phyloP scores from a whole-genome alignment of 2,888 invertebrate genomes.

The Cabera pusaria region DNA sequence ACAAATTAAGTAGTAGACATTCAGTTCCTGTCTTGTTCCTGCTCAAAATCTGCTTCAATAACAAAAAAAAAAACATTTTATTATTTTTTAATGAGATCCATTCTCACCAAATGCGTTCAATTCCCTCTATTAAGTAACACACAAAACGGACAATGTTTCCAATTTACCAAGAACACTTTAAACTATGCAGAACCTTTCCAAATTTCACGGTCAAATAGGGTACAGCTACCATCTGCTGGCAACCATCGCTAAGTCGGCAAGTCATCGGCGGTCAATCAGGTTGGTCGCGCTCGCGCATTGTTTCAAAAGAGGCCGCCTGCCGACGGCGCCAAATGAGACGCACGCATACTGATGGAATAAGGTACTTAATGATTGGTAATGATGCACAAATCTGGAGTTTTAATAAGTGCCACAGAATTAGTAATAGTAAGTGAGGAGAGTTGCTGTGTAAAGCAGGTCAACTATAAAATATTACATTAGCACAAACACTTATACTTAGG shows the following conservation, averaged over 20 bases:
- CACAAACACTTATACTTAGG: too few species aligned
- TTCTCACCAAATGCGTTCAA: background rate
- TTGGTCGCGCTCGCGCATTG: slow-evolving; percentile 52
- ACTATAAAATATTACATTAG: too few species aligned
- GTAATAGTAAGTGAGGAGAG: too few species aligned
- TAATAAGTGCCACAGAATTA: too few species aligned
- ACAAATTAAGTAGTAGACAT: too few species aligned
- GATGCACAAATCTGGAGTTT: background rate
- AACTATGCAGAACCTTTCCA: slow-evolving; percentile 24
- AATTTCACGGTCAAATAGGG: slow-evolving; percentile 49
- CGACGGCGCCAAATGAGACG: slow-evolving; percentile 45
- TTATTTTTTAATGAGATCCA: background rate
- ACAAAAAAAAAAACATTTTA: background rate
- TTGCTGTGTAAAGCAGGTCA: too few species aligned
- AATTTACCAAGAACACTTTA: slow-evolving; percentile 8
- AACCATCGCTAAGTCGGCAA: slow-evolving; percentile 46
- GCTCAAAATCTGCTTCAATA: too few species aligned
- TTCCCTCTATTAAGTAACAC: too few species aligned
- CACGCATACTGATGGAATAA: slow-evolving; percentile 6
- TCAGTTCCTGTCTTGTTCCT: too few species aligned
- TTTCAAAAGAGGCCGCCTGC: slow-evolving; percentile 50
- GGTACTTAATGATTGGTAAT: background rate
- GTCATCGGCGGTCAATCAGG: slow-evolving; percentile 70
- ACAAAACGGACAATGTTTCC: background rate
- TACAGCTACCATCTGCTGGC: slow-evolving; percentile 12